Evolutionary conservation across 2,113 vertebrate species (phyloP), one percentile per base, ranked within the genome.

Genomic region (Phodopus roborovskii): DNA sequence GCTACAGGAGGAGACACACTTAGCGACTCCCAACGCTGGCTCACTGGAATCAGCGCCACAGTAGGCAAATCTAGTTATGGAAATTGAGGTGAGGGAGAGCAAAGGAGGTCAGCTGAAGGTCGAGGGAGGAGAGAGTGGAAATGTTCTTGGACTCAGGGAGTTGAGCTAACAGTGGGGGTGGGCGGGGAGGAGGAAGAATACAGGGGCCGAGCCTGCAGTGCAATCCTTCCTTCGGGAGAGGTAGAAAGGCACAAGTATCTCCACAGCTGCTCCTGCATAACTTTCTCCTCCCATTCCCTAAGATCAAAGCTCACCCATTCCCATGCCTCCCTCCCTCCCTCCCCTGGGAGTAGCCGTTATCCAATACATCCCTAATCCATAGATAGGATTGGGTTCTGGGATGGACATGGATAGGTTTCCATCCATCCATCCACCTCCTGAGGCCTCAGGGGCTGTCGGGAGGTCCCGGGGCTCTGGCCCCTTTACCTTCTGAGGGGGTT

Each of bases 401-500:
- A 97, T 97, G 97, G 97, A 97, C 91, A 60, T 97, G 94, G 96
- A 97, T 62, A 90, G 94, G 79, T 48, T 92, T 74, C 73, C 86
- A 95, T 97, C 97, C 96, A 96, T 97, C 97, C 97, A 97, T 97
- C 97, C 97, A 97, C 96, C 96, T 97, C 97, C 97, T 96, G 95
- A 71, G 82, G 86, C 94, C 95, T 50, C 68, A 50, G 56, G n/a
- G 90, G 82, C 53, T 0, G 85, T 74, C 96, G 96, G 96, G 97
- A 97, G 97, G 97, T 95, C 97, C 95, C 96, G 3, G 97, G 97
- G 96, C 97, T 81, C 42, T 97, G 4, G 53, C 97, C 97, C 98
- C 96, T 88, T 99, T 99, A 99, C 99, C 98, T 99, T 97, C 97
- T 81, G 85, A 94, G 95, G 10, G 89, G 89, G 96, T 97, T 96